Conservation (phyloP, 2,113 vertebrate genomes). For the Alligator mississippiensis region DNA sequence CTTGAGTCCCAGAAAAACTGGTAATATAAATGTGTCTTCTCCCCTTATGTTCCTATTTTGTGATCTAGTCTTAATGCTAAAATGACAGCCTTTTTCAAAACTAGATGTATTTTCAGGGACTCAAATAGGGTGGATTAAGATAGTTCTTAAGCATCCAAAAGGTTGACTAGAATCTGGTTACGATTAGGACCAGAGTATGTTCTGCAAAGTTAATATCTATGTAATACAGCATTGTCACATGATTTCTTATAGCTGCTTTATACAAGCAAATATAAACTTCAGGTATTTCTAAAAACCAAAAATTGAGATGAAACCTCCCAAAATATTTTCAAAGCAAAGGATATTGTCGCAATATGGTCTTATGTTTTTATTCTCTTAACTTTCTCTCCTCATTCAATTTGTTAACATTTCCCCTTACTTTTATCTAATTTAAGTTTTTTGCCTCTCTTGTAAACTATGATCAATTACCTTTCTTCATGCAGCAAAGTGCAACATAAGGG, state of each 20-base stretch:
- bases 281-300: neutral
- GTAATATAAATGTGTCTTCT: too few species aligned
- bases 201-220: neutral
- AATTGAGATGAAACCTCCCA: neutral
- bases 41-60: too few species aligned
- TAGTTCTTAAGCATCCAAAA: too few species aligned
- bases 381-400: neutral
- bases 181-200: neutral
- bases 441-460: neutral
- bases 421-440: neutral
- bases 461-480: neutral
- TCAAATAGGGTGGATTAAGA: too few species aligned
- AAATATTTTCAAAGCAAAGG: neutral
- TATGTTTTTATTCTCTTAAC: neutral
- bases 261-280: neutral
- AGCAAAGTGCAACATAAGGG: neutral
- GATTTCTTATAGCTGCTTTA: neutral
- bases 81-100: too few species aligned
- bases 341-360: neutral
- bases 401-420: too few species aligned
- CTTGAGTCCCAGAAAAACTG: too few species aligned
- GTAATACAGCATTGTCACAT: neutral
- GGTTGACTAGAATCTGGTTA: too few species aligned
- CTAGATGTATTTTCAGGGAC: too few species aligned
- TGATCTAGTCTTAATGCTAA: too few species aligned